Base-by-base conservation (phyloP, 2,113 vertebrate genomes). In the Thunnus maccoyii region DNA sequence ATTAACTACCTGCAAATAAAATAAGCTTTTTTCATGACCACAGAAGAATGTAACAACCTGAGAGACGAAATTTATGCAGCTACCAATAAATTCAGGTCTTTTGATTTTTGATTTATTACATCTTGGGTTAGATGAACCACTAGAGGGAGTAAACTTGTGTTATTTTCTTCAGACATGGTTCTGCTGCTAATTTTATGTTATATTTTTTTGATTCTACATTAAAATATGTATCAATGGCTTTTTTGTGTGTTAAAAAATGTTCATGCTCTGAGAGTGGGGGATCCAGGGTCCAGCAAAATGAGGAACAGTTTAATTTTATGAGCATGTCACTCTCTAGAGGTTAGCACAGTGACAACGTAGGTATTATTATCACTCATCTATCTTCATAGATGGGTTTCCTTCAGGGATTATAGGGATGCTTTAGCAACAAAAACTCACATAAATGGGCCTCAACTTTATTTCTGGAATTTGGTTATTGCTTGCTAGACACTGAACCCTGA, bases 361-460 rank as follows among this genome's bases (percentile, higher is more conserved):
- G 77, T 74, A 64, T 69, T 80, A 8, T 64, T 58, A 77, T 68
- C 62, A 70, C 46, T 60, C 63, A 80, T 75, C 76, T 51, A 66
- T 68, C 44, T 18, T 71, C 6, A 13, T 46, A 57, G 57, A 76
- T 12, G 51, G 72, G 13, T 14, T 47, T 66, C 54, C 65, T 66
- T 71, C 48, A 61, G n/a, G 13, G 20, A 32, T 67, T 66, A 41
- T 55, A 60, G 13, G 25, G 14, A 72, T 25, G 18, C 10, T 20
- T 44, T 48, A 20, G 30, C 46, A 44, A 51, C 14, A 6, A 15
- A 51, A 22, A 20, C 6, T 9, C 20, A 71, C 18, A 55, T 14
- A n/a, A 63, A 54, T 1, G 5, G 55, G 36, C 57, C 18, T 44
- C 4, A 22, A 1, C 9, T 78, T 70, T 25, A 12, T 14, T 27